Percentiles rank a stretch among this genome's conserved stretches.
phyloP scores from a whole-genome alignment of 2,113 vertebrate genomes.

The Urocynchramus pylzowi region DNA sequence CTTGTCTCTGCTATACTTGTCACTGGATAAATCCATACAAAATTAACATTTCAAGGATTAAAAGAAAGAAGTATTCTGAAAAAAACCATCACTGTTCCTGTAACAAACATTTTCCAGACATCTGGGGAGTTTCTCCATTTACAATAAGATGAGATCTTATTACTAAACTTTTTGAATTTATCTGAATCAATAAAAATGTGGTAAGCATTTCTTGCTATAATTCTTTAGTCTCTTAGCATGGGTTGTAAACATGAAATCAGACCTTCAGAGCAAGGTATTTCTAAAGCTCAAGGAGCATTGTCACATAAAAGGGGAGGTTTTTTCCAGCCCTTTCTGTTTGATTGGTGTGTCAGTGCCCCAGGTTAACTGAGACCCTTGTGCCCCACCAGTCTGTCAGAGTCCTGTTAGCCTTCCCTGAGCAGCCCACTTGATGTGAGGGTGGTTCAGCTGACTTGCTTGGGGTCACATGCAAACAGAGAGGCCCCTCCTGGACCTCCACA shows the following conservation, averaged over 20 bases:
- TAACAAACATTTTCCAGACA: background rate
- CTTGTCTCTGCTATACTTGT: background rate
- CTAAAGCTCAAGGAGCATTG: background rate
- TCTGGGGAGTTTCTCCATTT: background rate
- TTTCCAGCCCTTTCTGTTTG: background rate
- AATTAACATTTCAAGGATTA: background rate
- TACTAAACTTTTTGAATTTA: background rate
- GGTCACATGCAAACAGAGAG: background rate
- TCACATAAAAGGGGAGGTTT: background rate
- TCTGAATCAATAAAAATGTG: background rate
- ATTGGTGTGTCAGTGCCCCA: background rate
- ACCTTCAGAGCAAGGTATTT: background rate
- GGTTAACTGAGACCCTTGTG: background rate
- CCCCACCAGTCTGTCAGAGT: background rate
- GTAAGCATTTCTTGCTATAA: background rate
- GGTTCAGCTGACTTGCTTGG: background rate
- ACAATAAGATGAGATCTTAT: background rate
- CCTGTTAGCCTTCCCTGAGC: background rate
- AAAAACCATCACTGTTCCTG: background rate
- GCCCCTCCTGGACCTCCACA: background rate
- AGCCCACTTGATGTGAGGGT: background rate
- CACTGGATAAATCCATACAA: background rate
- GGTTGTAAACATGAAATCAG: background rate
- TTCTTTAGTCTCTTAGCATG: background rate
- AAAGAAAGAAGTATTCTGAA: background rate